These are phyloP conservation scores for Drosophila seclusa DNA, from an alignment of 2,888 invertebrate genomes.

Conservation along the genomic window DNA sequence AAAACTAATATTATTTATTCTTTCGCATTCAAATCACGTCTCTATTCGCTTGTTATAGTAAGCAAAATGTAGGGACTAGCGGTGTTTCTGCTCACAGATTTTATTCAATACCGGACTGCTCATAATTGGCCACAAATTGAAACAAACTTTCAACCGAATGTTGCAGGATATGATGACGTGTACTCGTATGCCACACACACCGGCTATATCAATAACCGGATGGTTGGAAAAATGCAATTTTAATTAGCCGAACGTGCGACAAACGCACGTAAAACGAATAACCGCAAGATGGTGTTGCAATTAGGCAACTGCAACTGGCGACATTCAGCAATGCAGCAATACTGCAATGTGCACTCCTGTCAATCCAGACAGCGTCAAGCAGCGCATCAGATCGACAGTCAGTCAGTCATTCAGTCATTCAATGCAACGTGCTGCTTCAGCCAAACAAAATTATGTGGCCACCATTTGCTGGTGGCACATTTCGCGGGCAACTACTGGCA, in stretches of 20 bases:
- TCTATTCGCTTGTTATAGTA: background rate
- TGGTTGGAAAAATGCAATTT: slow-evolving; percentile 71
- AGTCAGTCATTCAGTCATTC: slow-evolving; percentile 34
- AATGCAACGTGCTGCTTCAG: slow-evolving; percentile 57
- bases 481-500: slow-evolving; percentile 37
- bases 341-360: background rate
- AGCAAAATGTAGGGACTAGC: background rate
- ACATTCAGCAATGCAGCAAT: background rate
- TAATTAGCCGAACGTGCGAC: slow-evolving; percentile 75
- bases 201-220: slow-evolving; percentile 53
- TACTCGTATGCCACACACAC: slow-evolving; percentile 34
- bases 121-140: slow-evolving; percentile 29
- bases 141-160: background rate
- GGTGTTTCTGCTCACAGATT: background rate
- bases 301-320: slow-evolving; percentile 57
- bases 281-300: slow-evolving; percentile 77
- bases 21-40: background rate
- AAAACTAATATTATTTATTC: background rate
- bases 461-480: slow-evolving; percentile 54
- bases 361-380: slow-evolving; percentile 14
- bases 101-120: background rate
- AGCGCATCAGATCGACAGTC: slow-evolving; percentile 8
- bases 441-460: slow-evolving; percentile 77
- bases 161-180: slow-evolving; percentile 15
- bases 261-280: slow-evolving; percentile 74